Base-by-base conservation (phyloP, 2,888 invertebrate species). In the Furcula furcula region DNA sequence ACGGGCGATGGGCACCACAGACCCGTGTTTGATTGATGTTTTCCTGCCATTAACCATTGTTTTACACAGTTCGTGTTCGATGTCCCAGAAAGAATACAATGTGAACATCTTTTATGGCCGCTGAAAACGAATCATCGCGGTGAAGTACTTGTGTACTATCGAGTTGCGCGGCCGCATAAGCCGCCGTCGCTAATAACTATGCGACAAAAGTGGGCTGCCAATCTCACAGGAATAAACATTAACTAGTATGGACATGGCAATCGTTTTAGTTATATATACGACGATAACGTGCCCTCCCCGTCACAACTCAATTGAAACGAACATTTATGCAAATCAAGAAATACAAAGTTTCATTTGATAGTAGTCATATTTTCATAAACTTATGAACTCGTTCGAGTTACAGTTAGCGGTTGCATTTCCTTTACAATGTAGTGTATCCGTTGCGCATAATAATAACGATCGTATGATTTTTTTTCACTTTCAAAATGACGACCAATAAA, bases 41-140 rank as follows among this genome's bases (percentile, higher is more conserved):
- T 65, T 67, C 67, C 69, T 69, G 67, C 54, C 48, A 59, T 61
- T 63, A 64, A 54, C 67, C 63, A 69, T 71, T 69, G 71, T 69
- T 59, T 55, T 47, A 58, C 40, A 52, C 44, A 47, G 53, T 48
- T 52, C 48, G 46, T 62, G 71, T 50, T 63, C 52, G 50, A 61
- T 70, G 60, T 70, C 58, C 66, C 71, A 64, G 61, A 68, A 67
- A 65, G 52, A 66, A 61, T 48, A 68, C 60, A 62, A 67, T 67
- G 56, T 55, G 36, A 55, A 55, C 50, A 61, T 55, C 51, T 40
- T 66, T 59, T 55, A 57, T 56, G 52, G 45, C 29, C 38, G 46
- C 52, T 58, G 54, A 45, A 55, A 51, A 44, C 40, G 48, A 57
- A 42, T 44, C 44, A 39, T 31, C 14, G 31, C 43, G 39, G 39